Conservation (phyloP, 2,113 vertebrate genomes). For the Rhabdornis inornatus region DNA sequence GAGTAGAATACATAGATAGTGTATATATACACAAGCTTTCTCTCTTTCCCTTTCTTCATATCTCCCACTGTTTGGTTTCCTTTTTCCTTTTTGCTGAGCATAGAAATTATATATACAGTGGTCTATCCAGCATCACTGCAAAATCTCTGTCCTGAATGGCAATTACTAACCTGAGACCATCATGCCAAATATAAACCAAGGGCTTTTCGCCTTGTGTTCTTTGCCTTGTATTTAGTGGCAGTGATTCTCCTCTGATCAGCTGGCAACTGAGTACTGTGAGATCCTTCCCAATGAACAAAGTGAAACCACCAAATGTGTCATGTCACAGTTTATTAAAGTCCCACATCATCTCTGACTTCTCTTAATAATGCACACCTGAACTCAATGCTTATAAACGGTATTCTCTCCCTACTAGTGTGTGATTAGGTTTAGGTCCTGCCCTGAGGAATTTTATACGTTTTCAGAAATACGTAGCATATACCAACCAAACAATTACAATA, state of each 20-base stretch:
- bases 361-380: neutral
- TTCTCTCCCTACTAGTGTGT: neutral
- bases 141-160: neutral
- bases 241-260: neutral
- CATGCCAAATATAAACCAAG: neutral
- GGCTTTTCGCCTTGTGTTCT: neutral
- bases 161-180: neutral
- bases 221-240: neutral
- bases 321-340: neutral
- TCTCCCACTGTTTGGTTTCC: neutral
- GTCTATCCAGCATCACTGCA: neutral
- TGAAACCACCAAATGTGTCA: neutral
- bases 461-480: neutral
- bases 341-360: neutral
- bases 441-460: neutral
- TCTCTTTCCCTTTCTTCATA: neutral
- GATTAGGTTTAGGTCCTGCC: rapidly evolving
- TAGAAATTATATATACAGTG: neutral
- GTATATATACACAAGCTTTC: neutral
- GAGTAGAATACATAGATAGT: neutral
- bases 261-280: neutral
- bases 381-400: neutral
- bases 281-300: neutral
- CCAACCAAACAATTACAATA: neutral
- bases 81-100: neutral